Percentiles rank a stretch among this genome's conserved stretches.
Conservation (phyloP, 2,113 vertebrate species). For the Pseudorectes ferrugineus region DNA sequence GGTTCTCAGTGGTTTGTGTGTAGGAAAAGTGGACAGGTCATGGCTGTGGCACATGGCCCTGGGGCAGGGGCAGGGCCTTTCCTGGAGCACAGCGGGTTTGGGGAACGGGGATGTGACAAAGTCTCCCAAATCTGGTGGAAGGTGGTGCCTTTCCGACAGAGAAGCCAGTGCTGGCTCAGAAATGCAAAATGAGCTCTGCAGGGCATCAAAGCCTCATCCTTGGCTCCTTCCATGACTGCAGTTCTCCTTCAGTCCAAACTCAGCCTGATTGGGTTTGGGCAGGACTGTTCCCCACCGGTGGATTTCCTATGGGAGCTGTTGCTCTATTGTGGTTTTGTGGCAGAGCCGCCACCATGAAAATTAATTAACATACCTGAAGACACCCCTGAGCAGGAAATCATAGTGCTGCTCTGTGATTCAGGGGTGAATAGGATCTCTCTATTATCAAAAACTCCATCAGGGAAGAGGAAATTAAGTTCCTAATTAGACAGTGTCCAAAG, state of each 20-base stretch:
- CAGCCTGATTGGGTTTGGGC: not conserved
- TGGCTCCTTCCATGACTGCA: not conserved
- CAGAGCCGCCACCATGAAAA: not conserved
- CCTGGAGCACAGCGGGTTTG: not conserved
- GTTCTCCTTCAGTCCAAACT: not conserved
- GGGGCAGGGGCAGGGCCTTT: not conserved
- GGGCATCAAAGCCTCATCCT: not conserved
- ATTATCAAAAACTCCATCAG: constrained; percentile 80
- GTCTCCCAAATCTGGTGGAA: not conserved
- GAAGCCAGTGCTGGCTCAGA: not conserved
- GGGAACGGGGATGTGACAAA: fast-evolving
- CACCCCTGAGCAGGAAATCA: constrained; percentile 58
- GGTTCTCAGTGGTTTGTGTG: not conserved
- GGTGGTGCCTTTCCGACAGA: fast-evolving
- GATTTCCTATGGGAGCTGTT: not conserved
- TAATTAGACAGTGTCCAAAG: constrained; percentile 91
- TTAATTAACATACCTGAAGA: constrained; percentile 65
- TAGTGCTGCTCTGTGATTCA: constrained; percentile 59
- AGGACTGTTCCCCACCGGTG: not conserved
- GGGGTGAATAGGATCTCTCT: constrained; percentile 69
- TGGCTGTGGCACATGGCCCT: fast-evolving
- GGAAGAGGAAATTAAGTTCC: constrained; percentile 90
- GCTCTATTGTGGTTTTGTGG: constrained; percentile 20
- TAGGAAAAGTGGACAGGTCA: not conserved
- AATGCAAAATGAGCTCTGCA: not conserved